Conservation (phyloP, 1,140 invertebrate species). For the Tribolium castaneum region DNA sequence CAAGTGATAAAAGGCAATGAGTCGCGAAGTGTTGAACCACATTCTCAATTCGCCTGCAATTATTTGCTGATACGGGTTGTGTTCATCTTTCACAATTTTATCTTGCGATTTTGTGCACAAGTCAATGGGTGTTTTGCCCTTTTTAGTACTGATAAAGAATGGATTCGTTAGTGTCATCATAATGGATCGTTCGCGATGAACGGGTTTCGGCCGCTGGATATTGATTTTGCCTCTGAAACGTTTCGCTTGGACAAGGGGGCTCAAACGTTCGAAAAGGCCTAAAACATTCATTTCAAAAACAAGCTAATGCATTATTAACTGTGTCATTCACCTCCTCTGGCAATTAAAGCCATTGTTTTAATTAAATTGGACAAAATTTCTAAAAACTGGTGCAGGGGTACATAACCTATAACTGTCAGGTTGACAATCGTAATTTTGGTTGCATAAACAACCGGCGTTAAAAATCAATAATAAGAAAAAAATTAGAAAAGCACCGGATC, state of each 20-base stretch:
- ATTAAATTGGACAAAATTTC: background rate
- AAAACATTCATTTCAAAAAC: constrained; percentile 31
- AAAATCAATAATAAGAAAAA: constrained; percentile 32
- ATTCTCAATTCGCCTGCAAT: constrained; percentile 75
- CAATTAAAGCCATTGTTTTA: constrained; percentile 39
- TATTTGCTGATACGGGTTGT: constrained; percentile 76
- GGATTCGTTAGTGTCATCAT: constrained; percentile 73
- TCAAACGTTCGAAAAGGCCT: constrained; percentile 48
- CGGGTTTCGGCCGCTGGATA: constrained; percentile 75
- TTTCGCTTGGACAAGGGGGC: constrained; percentile 66
- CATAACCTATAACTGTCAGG: background rate
- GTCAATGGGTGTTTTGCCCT: constrained; percentile 58
- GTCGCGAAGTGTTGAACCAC: constrained; percentile 76
- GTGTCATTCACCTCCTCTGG: constrained; percentile 34
- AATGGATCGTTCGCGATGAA: constrained; percentile 73
- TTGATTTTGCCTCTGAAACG: constrained; percentile 79
- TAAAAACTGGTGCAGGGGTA: background rate
- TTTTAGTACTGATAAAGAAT: constrained; percentile 65
- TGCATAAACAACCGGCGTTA: constrained; percentile 1
- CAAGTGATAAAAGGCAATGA: constrained; percentile 76
- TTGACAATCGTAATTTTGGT: constrained; percentile 18
- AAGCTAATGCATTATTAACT: background rate
- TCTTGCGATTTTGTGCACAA: constrained; percentile 56
- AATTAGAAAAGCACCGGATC: background rate
- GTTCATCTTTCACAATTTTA: constrained; percentile 56